phyloP scores from a whole-genome alignment of 2,888 invertebrate species.

The Himalopsyche tibetana region DNA sequence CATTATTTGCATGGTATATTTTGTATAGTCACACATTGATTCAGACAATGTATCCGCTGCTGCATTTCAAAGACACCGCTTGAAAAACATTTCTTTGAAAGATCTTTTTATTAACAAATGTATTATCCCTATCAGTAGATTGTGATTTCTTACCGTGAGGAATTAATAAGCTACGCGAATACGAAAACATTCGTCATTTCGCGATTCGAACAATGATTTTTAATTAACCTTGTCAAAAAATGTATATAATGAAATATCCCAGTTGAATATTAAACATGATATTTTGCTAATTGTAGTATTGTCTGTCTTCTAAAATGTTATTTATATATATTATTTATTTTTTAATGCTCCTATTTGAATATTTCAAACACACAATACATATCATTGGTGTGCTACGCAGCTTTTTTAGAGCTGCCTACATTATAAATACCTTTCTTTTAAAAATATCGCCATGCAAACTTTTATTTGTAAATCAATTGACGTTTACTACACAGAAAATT shows the following conservation, averaged over 20 bases:
- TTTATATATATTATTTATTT: background rate
- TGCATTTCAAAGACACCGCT: too few species aligned
- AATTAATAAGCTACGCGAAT: too few species aligned
- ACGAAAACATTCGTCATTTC: too few species aligned
- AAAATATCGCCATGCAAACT: background rate
- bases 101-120: too few species aligned
- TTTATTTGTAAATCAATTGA: too few species aligned
- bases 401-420: background rate
- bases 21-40: too few species aligned
- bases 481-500: too few species aligned
- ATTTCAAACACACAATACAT: slow-evolving; percentile 31
- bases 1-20: too few species aligned
- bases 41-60: too few species aligned
- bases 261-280: slow-evolving; percentile 27
- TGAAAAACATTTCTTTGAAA: too few species aligned
- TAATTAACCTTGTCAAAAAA: slow-evolving; percentile 23
- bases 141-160: too few species aligned
- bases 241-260: slow-evolving; percentile 1
- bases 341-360: background rate
- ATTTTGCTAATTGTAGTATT: background rate
- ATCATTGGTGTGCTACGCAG: slow-evolving; percentile 36
- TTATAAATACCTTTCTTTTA: slow-evolving; percentile 2
- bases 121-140: too few species aligned
- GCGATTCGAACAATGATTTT: background rate
- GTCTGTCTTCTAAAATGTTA: background rate